Conservation (phyloP, 2,797 vertebrate species). For the Cyclopterus lumpus region DNA sequence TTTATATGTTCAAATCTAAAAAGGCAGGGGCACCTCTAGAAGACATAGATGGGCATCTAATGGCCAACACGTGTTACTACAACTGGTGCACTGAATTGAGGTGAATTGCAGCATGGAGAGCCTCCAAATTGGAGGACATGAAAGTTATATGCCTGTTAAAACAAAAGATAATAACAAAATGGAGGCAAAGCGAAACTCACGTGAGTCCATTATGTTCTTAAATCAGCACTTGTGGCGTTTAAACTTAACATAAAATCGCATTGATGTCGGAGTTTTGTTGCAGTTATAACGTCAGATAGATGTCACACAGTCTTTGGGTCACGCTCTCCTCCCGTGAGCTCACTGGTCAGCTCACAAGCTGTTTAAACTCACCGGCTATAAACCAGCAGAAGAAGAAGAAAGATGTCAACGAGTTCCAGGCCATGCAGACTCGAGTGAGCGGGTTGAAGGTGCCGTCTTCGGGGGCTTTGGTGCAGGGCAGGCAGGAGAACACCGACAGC, state of each 20-base stretch:
- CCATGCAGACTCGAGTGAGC: not conserved
- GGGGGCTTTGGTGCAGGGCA: conserved; percentile 50
- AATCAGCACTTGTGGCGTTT: not conserved
- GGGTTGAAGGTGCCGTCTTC: conserved; percentile 5
- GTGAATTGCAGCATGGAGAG: not conserved
- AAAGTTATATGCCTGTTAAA: not conserved
- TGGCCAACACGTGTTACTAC: conserved; percentile 9
- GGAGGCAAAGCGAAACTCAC: not conserved
- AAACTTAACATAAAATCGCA: not conserved
- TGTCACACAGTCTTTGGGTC: not conserved
- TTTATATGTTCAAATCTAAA: not conserved
- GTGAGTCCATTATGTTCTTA: not conserved
- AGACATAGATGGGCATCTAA: conserved; percentile 22
- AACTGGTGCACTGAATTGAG: not conserved
- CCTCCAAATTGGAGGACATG: no score
- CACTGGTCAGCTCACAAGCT: not conserved
- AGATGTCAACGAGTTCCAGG: conserved; percentile 65
- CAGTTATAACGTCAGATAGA: no score
- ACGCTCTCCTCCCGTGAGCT: not conserved
- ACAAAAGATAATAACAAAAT: not conserved
- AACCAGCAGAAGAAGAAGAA: conserved; percentile 80
- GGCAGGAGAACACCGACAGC: conserved; percentile 60
- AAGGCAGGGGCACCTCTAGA: not conserved
- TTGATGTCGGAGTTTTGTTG: no score
- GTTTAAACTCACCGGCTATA: conserved; percentile 74